A percentile compares a stretch with the other conserved stretches of the same genome.
phyloP scores from a whole-genome alignment of 1,140 invertebrate species.

The Harpegnathos saltator region DNA sequence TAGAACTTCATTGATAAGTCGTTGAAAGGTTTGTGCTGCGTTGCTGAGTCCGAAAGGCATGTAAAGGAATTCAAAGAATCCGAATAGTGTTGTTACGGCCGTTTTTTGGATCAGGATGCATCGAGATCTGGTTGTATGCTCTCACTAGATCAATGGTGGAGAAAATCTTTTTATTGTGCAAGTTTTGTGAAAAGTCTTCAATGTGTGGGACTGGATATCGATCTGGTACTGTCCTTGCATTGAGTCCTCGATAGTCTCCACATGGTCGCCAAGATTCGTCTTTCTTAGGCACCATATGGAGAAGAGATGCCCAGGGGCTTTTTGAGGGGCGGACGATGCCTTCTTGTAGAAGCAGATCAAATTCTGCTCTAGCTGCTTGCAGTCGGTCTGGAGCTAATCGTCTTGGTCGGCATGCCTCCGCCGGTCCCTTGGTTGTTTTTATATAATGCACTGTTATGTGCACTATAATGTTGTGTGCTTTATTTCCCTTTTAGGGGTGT shows the following conservation, averaged over 20 bases:
- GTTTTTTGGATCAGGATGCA: not conserved
- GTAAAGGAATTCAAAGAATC: not conserved
- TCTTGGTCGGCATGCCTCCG: too few species aligned
- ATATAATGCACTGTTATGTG: too few species aligned
- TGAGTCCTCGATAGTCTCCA: conserved; percentile 22
- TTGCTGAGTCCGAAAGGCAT: not conserved
- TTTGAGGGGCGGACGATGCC: not conserved
- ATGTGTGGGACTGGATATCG: not conserved
- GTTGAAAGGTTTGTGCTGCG: not conserved
- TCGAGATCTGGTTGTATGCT: not conserved
- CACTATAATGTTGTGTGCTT: too few species aligned
- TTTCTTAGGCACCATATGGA: conserved; percentile 4
- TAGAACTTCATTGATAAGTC: too few species aligned
- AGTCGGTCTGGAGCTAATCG: too few species aligned
- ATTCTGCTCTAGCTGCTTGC: too few species aligned
- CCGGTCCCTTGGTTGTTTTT: too few species aligned
- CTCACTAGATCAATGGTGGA: not conserved
- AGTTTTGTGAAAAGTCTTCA: not conserved
- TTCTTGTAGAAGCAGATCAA: too few species aligned
- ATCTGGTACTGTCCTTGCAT: not conserved
- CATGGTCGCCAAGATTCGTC: not conserved
- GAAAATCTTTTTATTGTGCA: not conserved
- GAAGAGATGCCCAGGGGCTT: not conserved
- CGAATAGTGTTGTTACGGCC: not conserved
- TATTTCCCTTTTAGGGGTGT: too few species aligned